phyloP scores from a whole-genome alignment of 2,888 invertebrate species.

The Caenorhabditis sulstoni region DNA sequence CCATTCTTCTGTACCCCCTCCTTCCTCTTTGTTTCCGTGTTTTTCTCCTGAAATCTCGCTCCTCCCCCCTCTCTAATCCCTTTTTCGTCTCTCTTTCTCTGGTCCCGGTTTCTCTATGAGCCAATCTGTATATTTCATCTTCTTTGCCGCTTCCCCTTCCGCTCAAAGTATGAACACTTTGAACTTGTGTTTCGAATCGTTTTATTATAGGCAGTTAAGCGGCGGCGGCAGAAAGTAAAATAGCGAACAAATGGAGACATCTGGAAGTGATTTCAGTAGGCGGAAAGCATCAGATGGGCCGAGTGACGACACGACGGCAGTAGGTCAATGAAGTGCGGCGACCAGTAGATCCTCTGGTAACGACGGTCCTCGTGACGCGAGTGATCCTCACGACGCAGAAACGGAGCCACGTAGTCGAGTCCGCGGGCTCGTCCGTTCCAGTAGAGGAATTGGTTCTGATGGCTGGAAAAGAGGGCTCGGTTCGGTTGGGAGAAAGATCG shows the following conservation, averaged over 20 bases:
- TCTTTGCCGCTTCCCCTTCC: background rate
- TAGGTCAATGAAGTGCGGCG: slow-evolving; percentile 71
- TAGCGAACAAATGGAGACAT: slow-evolving; percentile 24
- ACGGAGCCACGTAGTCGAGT: slow-evolving; percentile 75
- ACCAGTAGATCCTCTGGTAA: slow-evolving; percentile 73
- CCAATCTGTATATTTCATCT: slow-evolving; percentile 13
- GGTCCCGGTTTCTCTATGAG: slow-evolving; percentile 24
- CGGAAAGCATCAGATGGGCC: slow-evolving; percentile 74
- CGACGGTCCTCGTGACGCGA: slow-evolving; percentile 60
- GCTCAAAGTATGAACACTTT: background rate
- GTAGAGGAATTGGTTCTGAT: slow-evolving; percentile 75
- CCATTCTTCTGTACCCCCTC: slow-evolving; percentile 17
- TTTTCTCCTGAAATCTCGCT: slow-evolving; percentile 42
- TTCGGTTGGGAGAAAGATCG: too few relatives aligned
- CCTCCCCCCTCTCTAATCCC: slow-evolving; percentile 12
- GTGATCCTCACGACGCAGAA: slow-evolving; percentile 60
- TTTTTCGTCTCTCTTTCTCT: background rate
- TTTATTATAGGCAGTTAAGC: slow-evolving; percentile 23
- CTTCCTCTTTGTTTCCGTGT: slow-evolving; percentile 17
- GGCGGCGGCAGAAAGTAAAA: slow-evolving; percentile 13
- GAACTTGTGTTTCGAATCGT: slow-evolving; percentile 27
- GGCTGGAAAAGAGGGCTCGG: slow-evolving; percentile 43
- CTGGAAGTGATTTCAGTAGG: slow-evolving; percentile 69
- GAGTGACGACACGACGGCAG: slow-evolving; percentile 75
- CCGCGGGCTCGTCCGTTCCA: slow-evolving; percentile 76